Conservation (phyloP, 2,797 vertebrate species). For the Acanthis flammea region DNA sequence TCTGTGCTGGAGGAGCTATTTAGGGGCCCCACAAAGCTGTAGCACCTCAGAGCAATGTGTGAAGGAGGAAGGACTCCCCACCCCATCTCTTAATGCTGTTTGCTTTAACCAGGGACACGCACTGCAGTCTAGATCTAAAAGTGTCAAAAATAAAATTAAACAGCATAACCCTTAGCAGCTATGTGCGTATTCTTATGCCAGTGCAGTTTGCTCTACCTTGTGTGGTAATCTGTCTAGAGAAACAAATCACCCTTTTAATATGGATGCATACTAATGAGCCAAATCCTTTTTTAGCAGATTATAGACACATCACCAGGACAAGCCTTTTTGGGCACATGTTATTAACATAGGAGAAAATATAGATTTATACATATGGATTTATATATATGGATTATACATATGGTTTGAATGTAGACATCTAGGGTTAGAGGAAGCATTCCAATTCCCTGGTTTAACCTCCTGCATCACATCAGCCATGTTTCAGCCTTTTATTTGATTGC, state of each 20-base stretch:
- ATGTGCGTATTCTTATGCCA: neutral
- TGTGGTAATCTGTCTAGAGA: neutral
- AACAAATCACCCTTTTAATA: neutral
- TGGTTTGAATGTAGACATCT: neutral
- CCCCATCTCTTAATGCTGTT: neutral
- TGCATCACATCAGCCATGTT: neutral
- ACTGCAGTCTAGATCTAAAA: neutral
- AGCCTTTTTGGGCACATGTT: neutral
- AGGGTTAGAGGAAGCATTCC: neutral
- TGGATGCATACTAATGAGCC: neutral
- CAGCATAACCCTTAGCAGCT: neutral
- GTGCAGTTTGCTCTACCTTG: neutral
- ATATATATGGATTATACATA: neutral
- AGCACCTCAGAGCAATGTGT: neutral
- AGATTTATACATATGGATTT: neutral
- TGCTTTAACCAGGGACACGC: fast-evolving
- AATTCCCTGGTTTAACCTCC: neutral
- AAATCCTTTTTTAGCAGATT: neutral
- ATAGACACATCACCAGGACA: neutral
- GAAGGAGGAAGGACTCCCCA: neutral
- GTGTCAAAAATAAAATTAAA: neutral
- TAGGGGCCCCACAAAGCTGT: neutral
- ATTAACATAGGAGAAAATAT: neutral
- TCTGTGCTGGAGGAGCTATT: neutral
- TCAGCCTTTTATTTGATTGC: neutral